These are phyloP conservation scores for Lateolabrax maculatus DNA, from an alignment of 2,797 vertebrate genomes.

Conservation along the genomic window DNA sequence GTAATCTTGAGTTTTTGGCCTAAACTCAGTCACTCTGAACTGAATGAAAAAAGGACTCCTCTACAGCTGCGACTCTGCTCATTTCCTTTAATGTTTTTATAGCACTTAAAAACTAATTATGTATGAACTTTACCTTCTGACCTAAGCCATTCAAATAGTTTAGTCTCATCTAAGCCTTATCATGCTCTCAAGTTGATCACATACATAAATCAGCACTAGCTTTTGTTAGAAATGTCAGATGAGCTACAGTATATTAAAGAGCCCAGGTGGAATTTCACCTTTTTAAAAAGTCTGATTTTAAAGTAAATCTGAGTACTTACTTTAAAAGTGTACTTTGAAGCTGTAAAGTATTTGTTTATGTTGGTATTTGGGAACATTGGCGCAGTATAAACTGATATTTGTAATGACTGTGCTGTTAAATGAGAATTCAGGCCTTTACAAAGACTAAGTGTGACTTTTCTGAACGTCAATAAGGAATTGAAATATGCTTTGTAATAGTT, in stretches of 20 bases:
- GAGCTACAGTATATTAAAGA: constrained; percentile 3
- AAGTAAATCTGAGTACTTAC: constrained; percentile 26
- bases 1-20: constrained; percentile 26
- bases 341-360: constrained; percentile 26
- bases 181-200: constrained; percentile 35
- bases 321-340: constrained; percentile 27
- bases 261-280: background rate
- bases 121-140: constrained; percentile 29
- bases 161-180: constrained; percentile 47
- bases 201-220: constrained; percentile 15
- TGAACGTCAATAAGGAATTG: constrained; percentile 29
- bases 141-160: constrained; percentile 33
- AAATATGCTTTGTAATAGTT: constrained; percentile 43
- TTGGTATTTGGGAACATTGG: constrained; percentile 39
- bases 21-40: constrained; percentile 29
- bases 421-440: constrained; percentile 29
- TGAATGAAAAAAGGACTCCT: constrained; percentile 41
- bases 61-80: constrained; percentile 37
- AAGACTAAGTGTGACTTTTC: constrained; percentile 20
- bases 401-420: constrained; percentile 7
- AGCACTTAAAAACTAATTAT: constrained; percentile 53
- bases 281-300: constrained; percentile 6
- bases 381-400: constrained; percentile 12
- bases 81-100: constrained; percentile 50
- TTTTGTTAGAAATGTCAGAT: constrained; percentile 32